These are phyloP conservation scores for Vanessa cardui DNA, from an alignment of 2,888 invertebrate genomes.

Conservation along the genomic window DNA sequence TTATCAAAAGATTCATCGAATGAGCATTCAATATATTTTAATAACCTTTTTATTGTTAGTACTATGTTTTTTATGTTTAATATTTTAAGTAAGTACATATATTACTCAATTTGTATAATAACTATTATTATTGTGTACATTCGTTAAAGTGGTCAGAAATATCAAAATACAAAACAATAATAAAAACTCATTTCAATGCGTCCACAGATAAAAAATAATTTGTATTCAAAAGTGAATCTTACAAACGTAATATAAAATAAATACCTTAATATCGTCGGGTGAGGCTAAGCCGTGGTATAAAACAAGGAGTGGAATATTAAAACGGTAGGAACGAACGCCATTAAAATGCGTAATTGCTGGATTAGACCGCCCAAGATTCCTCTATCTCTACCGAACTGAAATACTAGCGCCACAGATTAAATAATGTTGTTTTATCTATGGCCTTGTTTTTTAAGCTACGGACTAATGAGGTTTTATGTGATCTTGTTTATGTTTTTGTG, in stretches of 20 bases:
- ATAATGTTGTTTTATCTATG: conserved; percentile 24
- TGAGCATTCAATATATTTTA: too few relatives aligned
- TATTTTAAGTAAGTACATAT: too few relatives aligned
- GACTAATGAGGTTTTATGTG: conserved; percentile 10
- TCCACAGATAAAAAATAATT: conserved; percentile 23
- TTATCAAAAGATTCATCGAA: too few relatives aligned
- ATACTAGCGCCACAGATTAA: conserved; percentile 37
- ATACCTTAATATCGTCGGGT: conserved; percentile 43
- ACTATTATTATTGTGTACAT: too few relatives aligned
- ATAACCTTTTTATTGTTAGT: too few relatives aligned
- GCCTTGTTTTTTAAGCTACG: background rate
- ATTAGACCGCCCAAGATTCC: conserved; percentile 81
- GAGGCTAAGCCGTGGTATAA: conserved; percentile 64
- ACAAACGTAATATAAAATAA: conserved; percentile 42
- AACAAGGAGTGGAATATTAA: conserved; percentile 81
- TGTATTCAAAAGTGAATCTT: conserved; percentile 36
- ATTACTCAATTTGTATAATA: too few relatives aligned
- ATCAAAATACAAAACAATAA: background rate
- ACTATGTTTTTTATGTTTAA: too few relatives aligned
- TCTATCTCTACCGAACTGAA: conserved; percentile 57
- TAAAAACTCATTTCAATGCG: background rate
- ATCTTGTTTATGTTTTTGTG: background rate
- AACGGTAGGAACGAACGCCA: conserved; percentile 70
- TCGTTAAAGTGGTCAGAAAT: too few relatives aligned
- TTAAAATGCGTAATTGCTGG: conserved; percentile 83